Evolutionary conservation across 2,113 vertebrate species (phyloP), one percentile per base, ranked within the genome.

Genomic region (Lepidothrix coronata): DNA sequence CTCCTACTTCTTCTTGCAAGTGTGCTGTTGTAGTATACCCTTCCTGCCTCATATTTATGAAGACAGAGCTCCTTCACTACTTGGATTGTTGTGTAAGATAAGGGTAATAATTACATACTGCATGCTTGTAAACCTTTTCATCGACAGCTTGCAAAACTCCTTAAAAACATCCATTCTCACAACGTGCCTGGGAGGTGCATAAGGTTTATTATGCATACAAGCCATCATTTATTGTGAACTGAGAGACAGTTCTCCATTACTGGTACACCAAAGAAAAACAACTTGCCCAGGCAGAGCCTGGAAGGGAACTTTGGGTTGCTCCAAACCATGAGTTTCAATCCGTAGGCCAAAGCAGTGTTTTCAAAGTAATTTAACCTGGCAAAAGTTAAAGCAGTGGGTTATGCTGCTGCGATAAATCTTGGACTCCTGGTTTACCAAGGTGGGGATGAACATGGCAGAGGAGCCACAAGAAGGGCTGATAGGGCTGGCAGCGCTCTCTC

Each of bases 221-320:
- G 43, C 37, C 88, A 85, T 91, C 82, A 79, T 88, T 90, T 86
- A 62, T 58, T 74, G 59, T 68, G 46, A 90, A 81, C 80, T 2
- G 5, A 87, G 85, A 95, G 75, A 72, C 57, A 70, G 43, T 39
- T 30, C 25, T 91, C 71, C 70, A 10, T 54, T 91, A 70, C 88
- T 93, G 88, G 85, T 70, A 52, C 55, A 85, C 55, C 73, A 35
- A 75, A 91, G 65, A 93, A 88, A 95, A 95, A 93, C 3, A 49
- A 62, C 88, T 78, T 94, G 95, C 86, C 88, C 73, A 67, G 85
- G 66, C 91, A 92, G 65, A 95, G 66, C 66, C 76, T 93, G 70
- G 70, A 65, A 95, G 80, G 73, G 80, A 95, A 35, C 48, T 78
- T 28, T 0, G 11, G 31, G 16, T 57, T 92, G 68, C 54, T 95